Percentiles rank a stretch among this genome's conserved stretches.
Evolutionary conservation across 1,140 invertebrate genomes (phyloP).

Genomic region (Neodiprion lecontei): DNA sequence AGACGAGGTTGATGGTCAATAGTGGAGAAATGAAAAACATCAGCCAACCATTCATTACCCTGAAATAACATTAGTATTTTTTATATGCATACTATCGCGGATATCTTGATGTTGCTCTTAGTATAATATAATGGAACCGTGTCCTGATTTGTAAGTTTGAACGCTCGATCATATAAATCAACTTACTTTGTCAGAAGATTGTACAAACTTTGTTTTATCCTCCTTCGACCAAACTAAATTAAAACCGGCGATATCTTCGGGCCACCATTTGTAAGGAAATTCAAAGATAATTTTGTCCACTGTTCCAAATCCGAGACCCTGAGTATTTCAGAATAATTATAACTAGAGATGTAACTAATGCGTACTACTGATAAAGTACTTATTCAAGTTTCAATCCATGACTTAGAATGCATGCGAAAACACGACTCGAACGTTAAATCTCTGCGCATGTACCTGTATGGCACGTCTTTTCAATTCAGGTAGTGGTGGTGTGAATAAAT

Average conservation of each 20-base stretch:
- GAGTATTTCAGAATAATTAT: neutral
- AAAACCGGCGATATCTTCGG: constrained; percentile 58
- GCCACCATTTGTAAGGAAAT: constrained; percentile 71
- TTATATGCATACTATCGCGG: too few relatives aligned
- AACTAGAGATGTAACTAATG: too few relatives aligned
- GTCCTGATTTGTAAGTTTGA: too few relatives aligned
- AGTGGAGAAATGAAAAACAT: constrained; percentile 72
- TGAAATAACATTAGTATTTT: constrained; percentile 22
- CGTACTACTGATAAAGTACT: too few relatives aligned
- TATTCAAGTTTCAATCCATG: constrained; percentile 24
- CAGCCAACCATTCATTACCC: constrained; percentile 66
- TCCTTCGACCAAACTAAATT: constrained; percentile 64
- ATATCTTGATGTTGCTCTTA: too few relatives aligned
- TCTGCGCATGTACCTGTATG: constrained; percentile 58
- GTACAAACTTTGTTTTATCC: constrained; percentile 47
- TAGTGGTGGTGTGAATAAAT: constrained; percentile 69
- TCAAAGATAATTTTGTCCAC: constrained; percentile 76
- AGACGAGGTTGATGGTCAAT: constrained; percentile 72
- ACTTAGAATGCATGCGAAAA: constrained; percentile 12
- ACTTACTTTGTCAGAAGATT: constrained; percentile 29
- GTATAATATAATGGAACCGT: too few relatives aligned
- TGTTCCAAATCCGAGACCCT: constrained; percentile 66
- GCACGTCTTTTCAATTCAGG: constrained; percentile 66
- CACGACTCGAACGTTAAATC: constrained; percentile 11
- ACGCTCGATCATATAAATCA: neutral